These are phyloP conservation scores for Lagria hirta DNA, from an alignment of 2,888 invertebrate genomes.

Conservation along the genomic window DNA sequence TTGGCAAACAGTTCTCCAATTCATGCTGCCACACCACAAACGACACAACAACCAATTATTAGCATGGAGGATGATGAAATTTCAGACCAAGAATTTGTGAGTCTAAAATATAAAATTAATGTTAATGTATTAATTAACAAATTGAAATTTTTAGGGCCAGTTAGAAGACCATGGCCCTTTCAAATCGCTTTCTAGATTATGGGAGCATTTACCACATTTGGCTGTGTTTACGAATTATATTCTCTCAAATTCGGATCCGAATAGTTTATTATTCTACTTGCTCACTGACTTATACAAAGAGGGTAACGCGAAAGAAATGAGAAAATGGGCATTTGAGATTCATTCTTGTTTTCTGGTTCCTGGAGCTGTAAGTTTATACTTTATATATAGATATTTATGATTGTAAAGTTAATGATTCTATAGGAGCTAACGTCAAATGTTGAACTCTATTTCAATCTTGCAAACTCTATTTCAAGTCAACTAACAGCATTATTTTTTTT, in stretches of 20 bases:
- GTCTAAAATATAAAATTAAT: conserved; percentile 42
- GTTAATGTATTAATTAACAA: not conserved
- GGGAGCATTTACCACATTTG: conserved; percentile 85
- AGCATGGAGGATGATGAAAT: conserved; percentile 96
- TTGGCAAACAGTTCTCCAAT: conserved; percentile 50
- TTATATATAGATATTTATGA: too few relatives aligned
- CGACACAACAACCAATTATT: conserved; percentile 78
- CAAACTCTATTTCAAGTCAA: too few relatives aligned
- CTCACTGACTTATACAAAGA: conserved; percentile 89
- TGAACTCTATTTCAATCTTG: too few relatives aligned
- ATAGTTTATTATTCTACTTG: conserved; percentile 73
- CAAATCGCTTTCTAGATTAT: conserved; percentile 76
- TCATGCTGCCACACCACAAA: conserved; percentile 51
- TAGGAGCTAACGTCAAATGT: too few relatives aligned
- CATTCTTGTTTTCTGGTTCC: conserved; percentile 94
- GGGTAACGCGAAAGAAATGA: conserved; percentile 85
- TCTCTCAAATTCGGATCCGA: conserved; percentile 76
- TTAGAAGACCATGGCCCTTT: conserved; percentile 88
- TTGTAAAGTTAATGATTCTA: too few relatives aligned
- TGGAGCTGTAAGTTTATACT: conserved; percentile 71
- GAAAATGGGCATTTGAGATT: conserved; percentile 99
- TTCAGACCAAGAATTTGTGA: conserved; percentile 80
- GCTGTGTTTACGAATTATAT: conserved; percentile 94
- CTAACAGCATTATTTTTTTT: too few relatives aligned
- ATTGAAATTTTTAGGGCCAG: conserved; percentile 62